Conservation (phyloP, 2,797 vertebrate genomes). For the Enteromius viviparus region DNA sequence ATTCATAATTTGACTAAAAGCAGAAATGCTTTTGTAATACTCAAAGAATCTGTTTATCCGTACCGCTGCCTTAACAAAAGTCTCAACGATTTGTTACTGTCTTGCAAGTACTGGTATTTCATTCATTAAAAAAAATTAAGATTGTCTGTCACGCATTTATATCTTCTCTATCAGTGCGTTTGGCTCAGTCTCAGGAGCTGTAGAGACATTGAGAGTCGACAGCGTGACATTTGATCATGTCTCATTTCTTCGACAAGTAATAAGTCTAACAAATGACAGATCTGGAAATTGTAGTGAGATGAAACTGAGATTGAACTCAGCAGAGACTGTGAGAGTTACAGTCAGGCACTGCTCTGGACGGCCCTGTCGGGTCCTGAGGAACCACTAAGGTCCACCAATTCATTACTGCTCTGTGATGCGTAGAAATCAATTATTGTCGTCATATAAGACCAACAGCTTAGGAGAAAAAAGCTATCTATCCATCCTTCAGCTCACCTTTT, state of each 20-base stretch:
- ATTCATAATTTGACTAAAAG: background rate
- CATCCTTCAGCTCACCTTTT: slow-evolving; percentile 35
- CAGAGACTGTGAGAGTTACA: slow-evolving; percentile 11
- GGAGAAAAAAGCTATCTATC: slow-evolving; percentile 44
- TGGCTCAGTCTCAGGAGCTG: background rate
- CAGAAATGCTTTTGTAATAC: background rate
- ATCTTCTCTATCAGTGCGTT: background rate
- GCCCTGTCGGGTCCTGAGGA: background rate
- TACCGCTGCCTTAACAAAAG: background rate
- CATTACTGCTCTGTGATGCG: slow-evolving; percentile 53
- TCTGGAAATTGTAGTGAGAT: slow-evolving; percentile 14
- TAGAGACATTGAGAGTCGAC: background rate
- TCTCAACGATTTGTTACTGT: too few relatives aligned
- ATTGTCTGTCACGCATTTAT: background rate
- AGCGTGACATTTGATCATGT: background rate
- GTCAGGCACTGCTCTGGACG: slow-evolving; percentile 6
- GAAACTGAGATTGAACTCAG: slow-evolving; percentile 4
- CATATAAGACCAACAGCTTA: slow-evolving; percentile 58
- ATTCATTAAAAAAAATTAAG: background rate
- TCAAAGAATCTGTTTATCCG: too few relatives aligned
- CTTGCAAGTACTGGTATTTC: too few relatives aligned
- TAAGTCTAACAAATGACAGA: background rate
- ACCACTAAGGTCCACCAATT: slow-evolving; percentile 46
- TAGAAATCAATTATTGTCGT: slow-evolving; percentile 65
- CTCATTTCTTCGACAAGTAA: background rate